These are phyloP conservation scores for Sciaenops ocellatus DNA, from an alignment of 2,797 vertebrate species.

Conservation along the genomic window DNA sequence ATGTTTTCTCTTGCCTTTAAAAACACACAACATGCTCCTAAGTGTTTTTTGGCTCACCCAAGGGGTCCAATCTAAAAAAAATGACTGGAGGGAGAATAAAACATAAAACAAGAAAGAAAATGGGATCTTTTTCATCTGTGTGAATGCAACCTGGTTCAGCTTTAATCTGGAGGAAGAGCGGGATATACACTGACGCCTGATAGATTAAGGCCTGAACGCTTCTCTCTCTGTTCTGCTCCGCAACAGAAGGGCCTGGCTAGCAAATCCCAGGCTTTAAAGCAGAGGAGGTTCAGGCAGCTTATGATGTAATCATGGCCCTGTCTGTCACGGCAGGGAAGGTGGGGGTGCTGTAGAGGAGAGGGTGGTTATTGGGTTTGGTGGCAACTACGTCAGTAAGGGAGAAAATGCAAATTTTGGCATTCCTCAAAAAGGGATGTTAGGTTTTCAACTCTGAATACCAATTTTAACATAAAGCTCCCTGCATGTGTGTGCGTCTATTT, in stretches of 20 bases:
- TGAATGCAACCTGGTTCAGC: conserved; percentile 67
- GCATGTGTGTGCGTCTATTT: background rate
- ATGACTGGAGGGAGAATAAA: conserved; percentile 3
- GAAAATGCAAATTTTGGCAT: conserved; percentile 14
- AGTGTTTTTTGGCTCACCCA: background rate
- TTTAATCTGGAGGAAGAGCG: conserved; percentile 81
- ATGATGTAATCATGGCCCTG: conserved; percentile 84
- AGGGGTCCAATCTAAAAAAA: conserved; percentile 22
- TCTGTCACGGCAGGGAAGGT: conserved; percentile 74
- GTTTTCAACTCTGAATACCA: background rate
- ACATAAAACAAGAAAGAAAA: conserved; percentile 34
- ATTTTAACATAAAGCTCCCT: background rate
- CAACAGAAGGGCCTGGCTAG: conserved; percentile 83
- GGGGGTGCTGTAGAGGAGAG: conserved; percentile 54
- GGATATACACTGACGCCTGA: conserved; percentile 76
- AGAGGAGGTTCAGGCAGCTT: conserved; percentile 83
- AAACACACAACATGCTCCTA: background rate
- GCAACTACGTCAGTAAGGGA: conserved; percentile 14
- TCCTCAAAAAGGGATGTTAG: background rate
- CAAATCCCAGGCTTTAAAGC: conserved; percentile 86
- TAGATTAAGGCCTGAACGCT: conserved; percentile 80
- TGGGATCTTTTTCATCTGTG: conserved; percentile 63
- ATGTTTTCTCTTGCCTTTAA: background rate
- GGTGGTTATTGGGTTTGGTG: conserved; percentile 60
- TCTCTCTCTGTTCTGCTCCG: conserved; percentile 72